A percentile compares a stretch with the other conserved stretches of the same genome.
Conservation (phyloP, 2,888 invertebrate genomes). For the Drosophila ezoana region DNA sequence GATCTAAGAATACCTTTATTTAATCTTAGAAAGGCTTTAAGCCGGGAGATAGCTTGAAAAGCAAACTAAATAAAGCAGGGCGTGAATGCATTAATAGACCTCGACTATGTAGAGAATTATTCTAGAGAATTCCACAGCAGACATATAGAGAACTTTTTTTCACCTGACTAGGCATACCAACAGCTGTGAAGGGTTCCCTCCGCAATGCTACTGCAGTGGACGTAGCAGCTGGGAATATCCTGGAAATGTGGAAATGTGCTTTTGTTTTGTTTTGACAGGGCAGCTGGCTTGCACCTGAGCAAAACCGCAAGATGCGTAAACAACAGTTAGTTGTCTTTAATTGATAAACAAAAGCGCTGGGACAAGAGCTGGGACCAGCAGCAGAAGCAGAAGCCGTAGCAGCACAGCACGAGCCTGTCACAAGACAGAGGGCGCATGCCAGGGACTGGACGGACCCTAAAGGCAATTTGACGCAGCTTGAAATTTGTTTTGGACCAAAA, state of each 20-base stretch:
- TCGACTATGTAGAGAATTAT: no score
- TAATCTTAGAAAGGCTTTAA: no score
- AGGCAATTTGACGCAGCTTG: constrained; percentile 63
- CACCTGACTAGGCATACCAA: constrained; percentile 2
- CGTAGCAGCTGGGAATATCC: constrained; percentile 39
- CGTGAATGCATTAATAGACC: no score
- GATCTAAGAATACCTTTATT: no score
- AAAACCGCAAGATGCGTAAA: constrained; percentile 62
- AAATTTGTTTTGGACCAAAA: constrained; percentile 62
- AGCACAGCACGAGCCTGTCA: constrained; percentile 53
- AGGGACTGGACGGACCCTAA: constrained; percentile 23
- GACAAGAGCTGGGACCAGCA: constrained; percentile 5
- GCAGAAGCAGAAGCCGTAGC: constrained; percentile 11
- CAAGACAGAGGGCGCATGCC: constrained; percentile 26
- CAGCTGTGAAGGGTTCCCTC: constrained; percentile 36
- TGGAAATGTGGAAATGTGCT: constrained; percentile 52
- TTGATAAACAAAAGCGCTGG: constrained; percentile 56
- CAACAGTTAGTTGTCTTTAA: constrained; percentile 69
- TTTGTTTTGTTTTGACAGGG: constrained; percentile 28
- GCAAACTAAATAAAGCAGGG: no score
- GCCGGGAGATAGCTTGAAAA: no score
- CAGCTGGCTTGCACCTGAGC: constrained; percentile 65
- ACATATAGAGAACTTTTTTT: not conserved
- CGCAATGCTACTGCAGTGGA: constrained; percentile 1
- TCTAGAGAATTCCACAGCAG: not conserved